These are phyloP conservation scores for Sparus aurata DNA, from an alignment of 2,797 vertebrate genomes.

Conservation along the genomic window DNA sequence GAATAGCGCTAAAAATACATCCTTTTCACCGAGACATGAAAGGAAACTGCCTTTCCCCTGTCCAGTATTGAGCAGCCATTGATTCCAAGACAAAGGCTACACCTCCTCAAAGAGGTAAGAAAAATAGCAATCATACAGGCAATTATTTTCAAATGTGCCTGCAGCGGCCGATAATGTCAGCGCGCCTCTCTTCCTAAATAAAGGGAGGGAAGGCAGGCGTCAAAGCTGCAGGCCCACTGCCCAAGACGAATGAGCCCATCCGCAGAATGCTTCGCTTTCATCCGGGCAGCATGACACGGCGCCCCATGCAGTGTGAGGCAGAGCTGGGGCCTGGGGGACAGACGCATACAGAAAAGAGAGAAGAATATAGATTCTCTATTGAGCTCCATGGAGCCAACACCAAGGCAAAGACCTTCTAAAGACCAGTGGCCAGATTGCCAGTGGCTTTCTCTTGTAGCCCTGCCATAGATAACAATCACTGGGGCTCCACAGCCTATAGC, in stretches of 20 bases:
- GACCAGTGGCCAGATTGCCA: constrained; percentile 74
- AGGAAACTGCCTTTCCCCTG: constrained; percentile 86
- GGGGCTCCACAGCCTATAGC: constrained; percentile 63
- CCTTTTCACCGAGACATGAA: constrained; percentile 85
- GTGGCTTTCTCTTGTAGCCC: constrained; percentile 68
- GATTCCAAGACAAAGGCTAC: constrained; percentile 87
- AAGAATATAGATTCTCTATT: constrained; percentile 77
- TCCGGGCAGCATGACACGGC: constrained; percentile 78
- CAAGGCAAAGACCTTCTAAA: constrained; percentile 72
- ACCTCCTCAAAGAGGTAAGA: constrained; percentile 87
- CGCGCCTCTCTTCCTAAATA: constrained; percentile 82
- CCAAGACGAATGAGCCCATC: constrained; percentile 82
- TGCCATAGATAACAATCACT: constrained; percentile 65
- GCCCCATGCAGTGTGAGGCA: constrained; percentile 78
- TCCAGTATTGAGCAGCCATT: constrained; percentile 86
- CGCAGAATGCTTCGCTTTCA: constrained; percentile 81
- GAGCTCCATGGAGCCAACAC: constrained; percentile 62
- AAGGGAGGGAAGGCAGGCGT: constrained; percentile 79
- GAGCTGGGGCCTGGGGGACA: constrained; percentile 72
- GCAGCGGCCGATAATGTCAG: constrained; percentile 87
- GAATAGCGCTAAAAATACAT: constrained; percentile 86
- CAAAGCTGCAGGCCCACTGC: constrained; percentile 77
- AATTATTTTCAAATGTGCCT: constrained; percentile 88
- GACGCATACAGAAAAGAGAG: constrained; percentile 57
- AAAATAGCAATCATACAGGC: constrained; percentile 87